Evolutionary conservation across 2,888 invertebrate genomes (phyloP).

Genomic region (Agrilus biguttatus): DNA sequence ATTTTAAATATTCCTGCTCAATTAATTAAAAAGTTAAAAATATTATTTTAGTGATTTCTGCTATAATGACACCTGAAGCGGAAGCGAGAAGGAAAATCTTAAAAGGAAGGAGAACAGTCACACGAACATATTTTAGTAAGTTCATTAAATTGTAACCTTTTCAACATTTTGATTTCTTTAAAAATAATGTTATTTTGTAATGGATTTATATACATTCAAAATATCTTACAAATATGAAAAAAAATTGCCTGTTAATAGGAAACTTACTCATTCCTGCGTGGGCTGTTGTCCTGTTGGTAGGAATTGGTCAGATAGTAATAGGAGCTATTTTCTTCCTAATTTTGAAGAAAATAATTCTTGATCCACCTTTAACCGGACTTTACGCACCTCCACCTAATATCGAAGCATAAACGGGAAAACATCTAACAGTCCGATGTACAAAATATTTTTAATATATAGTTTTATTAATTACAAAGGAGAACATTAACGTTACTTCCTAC

Average conservation of each 20-base stretch:
- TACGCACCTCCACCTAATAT: constrained; percentile 15
- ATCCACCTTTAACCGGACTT: constrained; percentile 32
- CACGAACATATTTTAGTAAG: constrained; percentile 67
- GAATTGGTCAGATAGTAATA: constrained; percentile 51
- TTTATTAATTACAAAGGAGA: too few relatives aligned
- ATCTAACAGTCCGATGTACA: not conserved
- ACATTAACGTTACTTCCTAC: too few relatives aligned
- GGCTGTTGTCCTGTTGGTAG: constrained; percentile 56
- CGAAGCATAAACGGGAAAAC: not conserved
- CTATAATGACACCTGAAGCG: constrained; percentile 48
- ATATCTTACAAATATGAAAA: not conserved
- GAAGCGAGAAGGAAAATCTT: constrained; percentile 69
- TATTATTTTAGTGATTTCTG: constrained; percentile 48
- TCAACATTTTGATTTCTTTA: not conserved
- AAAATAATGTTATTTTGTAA: not conserved
- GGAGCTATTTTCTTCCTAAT: constrained; percentile 54
- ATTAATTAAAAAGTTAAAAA: not conserved
- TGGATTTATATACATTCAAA: not conserved
- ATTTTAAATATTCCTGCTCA: too few relatives aligned
- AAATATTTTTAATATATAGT: not conserved
- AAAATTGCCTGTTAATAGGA: not conserved
- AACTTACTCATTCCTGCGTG: constrained; percentile 49
- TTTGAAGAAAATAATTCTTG: constrained; percentile 55
- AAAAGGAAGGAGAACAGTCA: constrained; percentile 63
- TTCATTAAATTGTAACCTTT: constrained; percentile 13